Base-by-base conservation (phyloP, 2,888 invertebrate genomes). In the Linyphia triangularis region DNA sequence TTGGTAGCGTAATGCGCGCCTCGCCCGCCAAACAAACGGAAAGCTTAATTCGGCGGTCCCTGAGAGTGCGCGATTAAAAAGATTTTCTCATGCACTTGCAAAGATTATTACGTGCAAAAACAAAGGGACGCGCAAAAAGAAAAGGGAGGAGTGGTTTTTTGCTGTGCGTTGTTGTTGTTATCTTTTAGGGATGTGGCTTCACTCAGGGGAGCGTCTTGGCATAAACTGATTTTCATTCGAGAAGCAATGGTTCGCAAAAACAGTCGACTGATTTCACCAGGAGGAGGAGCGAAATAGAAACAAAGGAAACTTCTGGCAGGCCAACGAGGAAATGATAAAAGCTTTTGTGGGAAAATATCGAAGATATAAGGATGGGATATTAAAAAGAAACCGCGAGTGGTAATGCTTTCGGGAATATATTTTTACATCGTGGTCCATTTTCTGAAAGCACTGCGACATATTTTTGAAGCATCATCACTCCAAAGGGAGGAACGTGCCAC, bases 171-270 rank as follows among this genome's bases (percentile, higher is more conserved):
- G 40, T 51, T 59, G 30, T n/a, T 22, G 13, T 26, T 10, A 33
- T 22, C 33, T 19, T 75, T 43, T 26, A 28, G 16, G 19, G 28
- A 9, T 51, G 24, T 30, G 24, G 26, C 26, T 19, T 26, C 24
- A 51, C 73, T 72, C 85, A 13, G 13, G 72, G 79, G 78, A 78
- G 72, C 79, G 24, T 81, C 73, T 73, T 73, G 24, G 30, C 51
- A 28, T 86, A 86, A 86, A 81, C 86, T 86, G 86, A 86, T 86
- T 86, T 86, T 86, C 86, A 86, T 86, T 86, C 70, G 63, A 22
- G 69, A 63, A 85, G 78, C 78, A 79, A 67, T 33, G 86, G 6
- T 28, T 28, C 43, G 63, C 63, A 79, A 86, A 85, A 86, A 72
- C 28, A 10, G 22, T 16, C 7, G 13, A 1, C 40, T 26, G 40